Evolutionary conservation across 53 echinoderm and acorn worm species (phyloP), one percentile per base, ranked within the genome.

Genomic region (Temnopleurus reevesii): DNA sequence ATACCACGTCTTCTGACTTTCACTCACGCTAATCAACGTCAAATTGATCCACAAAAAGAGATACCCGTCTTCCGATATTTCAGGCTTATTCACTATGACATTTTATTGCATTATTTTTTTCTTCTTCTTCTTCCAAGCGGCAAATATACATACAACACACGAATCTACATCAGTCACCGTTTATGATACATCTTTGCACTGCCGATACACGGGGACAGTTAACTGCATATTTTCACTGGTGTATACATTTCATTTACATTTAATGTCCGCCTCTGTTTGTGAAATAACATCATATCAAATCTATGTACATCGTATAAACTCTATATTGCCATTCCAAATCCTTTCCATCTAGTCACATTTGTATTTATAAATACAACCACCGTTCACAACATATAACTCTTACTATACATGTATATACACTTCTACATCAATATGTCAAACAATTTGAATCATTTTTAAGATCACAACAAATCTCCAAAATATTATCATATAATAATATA

Each of bases 21-120:
- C 84, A 84, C 84, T 84, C 58, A 84, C 30, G 57, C 84, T 84
- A 57, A 84, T 84, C 59, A 84, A 84, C 84, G 59, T 84, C 57
- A 84, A 84, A 84, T 84, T 84, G 84, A 35, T 84, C 57, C 84
- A 56, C 59, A 84, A 58, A 84, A 84, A 58, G 46, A 41, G 25
- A 35, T 9, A 2, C 34, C 57, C 84, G 24, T 84, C 36, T 58
- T 33, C 30, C 84, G 59, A 84, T 84, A 84, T 84, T 44, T 57
- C 57, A 57, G 84, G 36, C 59, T 57, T 84, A 84, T 58, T 81
- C 44, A 12, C 38, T 56, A 46, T 84, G 84, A 84, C 57, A 57
- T 56, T 58, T 58, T 84, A 81, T 84, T 84, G 41, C 46, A 84
- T 58, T 84, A 84, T 56, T n/a, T 57, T 81, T 45, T 29, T n/a